These are phyloP conservation scores for Dromaius novaehollandiae DNA, from an alignment of 2,113 vertebrate genomes.

Conservation along the genomic window DNA sequence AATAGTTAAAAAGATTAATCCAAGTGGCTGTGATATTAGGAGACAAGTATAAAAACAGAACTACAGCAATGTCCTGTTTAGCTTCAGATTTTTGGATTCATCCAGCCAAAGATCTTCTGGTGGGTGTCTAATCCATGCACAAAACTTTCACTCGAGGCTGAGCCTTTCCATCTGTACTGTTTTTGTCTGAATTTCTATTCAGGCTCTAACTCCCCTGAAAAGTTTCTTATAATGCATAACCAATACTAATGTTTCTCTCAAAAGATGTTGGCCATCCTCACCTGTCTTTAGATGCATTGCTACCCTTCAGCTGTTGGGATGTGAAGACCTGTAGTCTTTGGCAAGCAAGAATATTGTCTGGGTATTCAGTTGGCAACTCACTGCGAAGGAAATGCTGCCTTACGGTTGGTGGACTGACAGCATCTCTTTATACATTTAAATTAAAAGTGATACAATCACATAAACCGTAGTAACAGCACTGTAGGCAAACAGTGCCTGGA, in stretches of 20 bases:
- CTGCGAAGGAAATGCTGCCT: not conserved
- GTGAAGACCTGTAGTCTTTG: not conserved
- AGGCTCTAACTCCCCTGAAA: not conserved
- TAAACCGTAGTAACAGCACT: constrained; percentile 13
- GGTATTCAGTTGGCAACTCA: not conserved
- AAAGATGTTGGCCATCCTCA: not conserved
- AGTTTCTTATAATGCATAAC: not conserved
- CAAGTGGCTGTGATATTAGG: not conserved
- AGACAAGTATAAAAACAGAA: not conserved
- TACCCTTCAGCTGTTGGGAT: not conserved
- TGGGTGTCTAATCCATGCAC: not conserved
- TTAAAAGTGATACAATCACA: constrained; percentile 49
- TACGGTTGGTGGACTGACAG: not conserved
- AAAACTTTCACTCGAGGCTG: not conserved
- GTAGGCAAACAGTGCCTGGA: not conserved
- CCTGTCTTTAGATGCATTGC: not conserved
- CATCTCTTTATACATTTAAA: constrained; percentile 42
- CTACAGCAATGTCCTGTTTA: not conserved
- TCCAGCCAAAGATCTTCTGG: not conserved
- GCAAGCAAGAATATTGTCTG: not conserved
- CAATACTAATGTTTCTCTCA: not conserved
- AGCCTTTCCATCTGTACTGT: not conserved
- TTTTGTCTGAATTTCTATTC: not conserved
- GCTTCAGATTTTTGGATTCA: not conserved
- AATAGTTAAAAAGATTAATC: not conserved